Evolutionary conservation across 2,888 invertebrate genomes (phyloP).

Genomic region (Trachelus iudaicus): DNA sequence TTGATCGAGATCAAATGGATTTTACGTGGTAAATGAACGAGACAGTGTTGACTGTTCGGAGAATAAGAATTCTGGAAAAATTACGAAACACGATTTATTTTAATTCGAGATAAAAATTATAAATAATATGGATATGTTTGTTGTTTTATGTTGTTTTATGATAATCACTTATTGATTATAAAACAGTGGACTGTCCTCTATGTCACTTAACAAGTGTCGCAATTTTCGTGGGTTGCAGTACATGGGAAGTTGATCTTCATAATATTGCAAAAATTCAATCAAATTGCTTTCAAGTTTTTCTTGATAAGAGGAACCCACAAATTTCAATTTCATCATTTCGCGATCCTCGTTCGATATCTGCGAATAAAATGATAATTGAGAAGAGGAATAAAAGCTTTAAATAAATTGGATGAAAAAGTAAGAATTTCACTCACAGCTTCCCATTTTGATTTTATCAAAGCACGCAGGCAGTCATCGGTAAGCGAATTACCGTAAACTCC

Average conservation of each 20-base stretch:
- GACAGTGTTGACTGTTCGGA: not conserved
- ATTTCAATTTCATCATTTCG: slow-evolving; percentile 30
- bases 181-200: slow-evolving; percentile 32
- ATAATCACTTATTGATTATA: slow-evolving; percentile 3
- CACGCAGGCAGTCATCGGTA: slow-evolving; percentile 31
- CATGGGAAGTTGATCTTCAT: slow-evolving; percentile 42
- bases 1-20: not conserved
- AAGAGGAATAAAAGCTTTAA: not conserved
- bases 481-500: slow-evolving; percentile 26
- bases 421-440: slow-evolving; percentile 34
- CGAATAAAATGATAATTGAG: not conserved
- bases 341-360: slow-evolving; percentile 41
- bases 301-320: slow-evolving; percentile 41
- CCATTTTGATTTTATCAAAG: slow-evolving; percentile 34
- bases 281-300: slow-evolving; percentile 39
- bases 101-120: not conserved
- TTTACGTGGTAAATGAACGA: not conserved
- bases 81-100: not conserved
- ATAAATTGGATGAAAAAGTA: not conserved
- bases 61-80: not conserved
- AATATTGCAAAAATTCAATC: slow-evolving; percentile 41
- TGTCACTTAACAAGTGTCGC: slow-evolving; percentile 27
- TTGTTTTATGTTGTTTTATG: not conserved
- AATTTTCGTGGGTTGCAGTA: slow-evolving; percentile 42
- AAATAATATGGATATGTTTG: not conserved